Percentiles rank a stretch among this genome's conserved stretches.
These are phyloP conservation scores for Altica lythri DNA, from an alignment of 2,888 invertebrate genomes.

Conservation along the genomic window DNA sequence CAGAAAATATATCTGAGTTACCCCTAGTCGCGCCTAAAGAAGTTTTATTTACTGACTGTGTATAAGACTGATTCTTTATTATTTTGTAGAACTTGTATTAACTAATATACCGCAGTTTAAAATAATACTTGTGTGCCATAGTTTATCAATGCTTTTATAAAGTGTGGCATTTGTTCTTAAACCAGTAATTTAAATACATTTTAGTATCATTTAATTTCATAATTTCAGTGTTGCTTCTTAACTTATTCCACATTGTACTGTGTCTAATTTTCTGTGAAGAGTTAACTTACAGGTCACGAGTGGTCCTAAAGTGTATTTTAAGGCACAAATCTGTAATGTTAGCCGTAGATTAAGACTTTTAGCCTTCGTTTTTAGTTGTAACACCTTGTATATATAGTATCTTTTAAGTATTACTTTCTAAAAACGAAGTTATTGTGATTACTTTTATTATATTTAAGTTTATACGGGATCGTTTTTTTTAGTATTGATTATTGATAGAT, in stretches of 20 bases:
- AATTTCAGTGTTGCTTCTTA: conserved; percentile 4
- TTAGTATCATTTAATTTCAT: no score
- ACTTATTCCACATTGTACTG: background rate
- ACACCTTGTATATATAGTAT: conserved; percentile 26
- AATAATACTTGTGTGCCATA: conserved; percentile 3
- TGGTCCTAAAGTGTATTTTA: conserved; percentile 16
- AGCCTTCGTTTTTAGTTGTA: conserved; percentile 25
- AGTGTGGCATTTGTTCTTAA: conserved; percentile 1
- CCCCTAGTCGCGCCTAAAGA: no score
- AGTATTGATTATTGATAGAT: no score
- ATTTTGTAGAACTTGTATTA: conserved; percentile 7
- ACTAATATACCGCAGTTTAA: no score
- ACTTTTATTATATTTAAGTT: conserved; percentile 14
- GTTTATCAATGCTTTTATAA: no score
- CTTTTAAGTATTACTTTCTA: conserved; percentile 19
- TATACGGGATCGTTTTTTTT: background rate
- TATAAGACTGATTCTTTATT: conserved; percentile 16
- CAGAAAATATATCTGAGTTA: no score
- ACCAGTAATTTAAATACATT: no score
- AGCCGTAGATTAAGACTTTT: conserved; percentile 16
- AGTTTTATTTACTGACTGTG: no score
- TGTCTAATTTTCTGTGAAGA: conserved; percentile 6
- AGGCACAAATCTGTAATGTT: conserved; percentile 16
- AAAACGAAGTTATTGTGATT: conserved; percentile 31
- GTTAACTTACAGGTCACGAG: conserved; percentile 5